Evolutionary conservation across 2,797 vertebrate genomes (phyloP).

Genomic region (Prunella strophiata): DNA sequence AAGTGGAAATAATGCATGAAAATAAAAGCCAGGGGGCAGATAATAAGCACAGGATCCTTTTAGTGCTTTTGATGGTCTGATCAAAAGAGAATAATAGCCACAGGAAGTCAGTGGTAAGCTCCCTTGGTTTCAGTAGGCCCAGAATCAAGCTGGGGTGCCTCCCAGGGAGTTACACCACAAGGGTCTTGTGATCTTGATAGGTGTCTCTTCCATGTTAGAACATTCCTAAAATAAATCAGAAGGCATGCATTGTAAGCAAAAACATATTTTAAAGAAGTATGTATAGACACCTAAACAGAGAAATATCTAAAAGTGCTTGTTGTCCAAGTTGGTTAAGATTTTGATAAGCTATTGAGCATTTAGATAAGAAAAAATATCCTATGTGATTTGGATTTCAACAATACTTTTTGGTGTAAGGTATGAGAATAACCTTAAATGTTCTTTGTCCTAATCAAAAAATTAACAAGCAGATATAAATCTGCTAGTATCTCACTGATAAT

Average conservation of each 20-base stretch:
- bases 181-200: background rate
- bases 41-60: background rate
- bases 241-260: background rate
- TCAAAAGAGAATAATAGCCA: background rate
- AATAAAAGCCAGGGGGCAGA: background rate
- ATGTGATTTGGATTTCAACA: background rate
- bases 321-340: background rate
- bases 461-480: background rate
- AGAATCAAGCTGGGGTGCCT: background rate
- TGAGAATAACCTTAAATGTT: background rate
- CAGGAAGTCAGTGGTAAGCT: background rate
- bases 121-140: background rate
- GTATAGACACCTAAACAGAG: background rate
- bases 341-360: background rate
- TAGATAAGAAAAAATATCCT: background rate
- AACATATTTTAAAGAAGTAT: background rate
- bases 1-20: background rate
- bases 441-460: background rate
- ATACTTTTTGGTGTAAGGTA: background rate
- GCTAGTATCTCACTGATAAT: background rate
- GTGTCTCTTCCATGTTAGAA: background rate
- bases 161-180: background rate
- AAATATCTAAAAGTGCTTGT: background rate
- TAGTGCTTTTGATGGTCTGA: background rate
- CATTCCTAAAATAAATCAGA: background rate